Percentiles rank a stretch among this genome's conserved stretches.
phyloP scores from a whole-genome alignment of 2,888 invertebrate genomes.

The Nomada ruficornis region DNA sequence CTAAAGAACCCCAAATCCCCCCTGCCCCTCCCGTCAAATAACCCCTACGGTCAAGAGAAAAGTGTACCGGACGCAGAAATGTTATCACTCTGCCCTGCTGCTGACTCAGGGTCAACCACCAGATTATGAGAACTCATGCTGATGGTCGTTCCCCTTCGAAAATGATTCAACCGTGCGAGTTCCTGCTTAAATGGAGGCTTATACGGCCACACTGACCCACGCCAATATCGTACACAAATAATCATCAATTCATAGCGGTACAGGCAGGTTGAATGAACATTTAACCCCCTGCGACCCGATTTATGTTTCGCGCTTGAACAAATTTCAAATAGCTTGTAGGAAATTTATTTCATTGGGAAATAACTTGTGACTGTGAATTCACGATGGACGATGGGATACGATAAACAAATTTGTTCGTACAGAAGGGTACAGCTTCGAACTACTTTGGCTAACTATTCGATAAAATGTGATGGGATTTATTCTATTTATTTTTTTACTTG shows the following conservation, averaged over 20 bases:
- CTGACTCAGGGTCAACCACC: slow-evolving; percentile 61
- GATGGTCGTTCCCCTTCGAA: slow-evolving; percentile 58
- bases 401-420: too few relatives aligned
- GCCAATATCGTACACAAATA: slow-evolving; percentile 28
- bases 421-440: too few relatives aligned
- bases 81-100: slow-evolving; percentile 34
- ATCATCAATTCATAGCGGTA: slow-evolving; percentile 22
- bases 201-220: neutral
- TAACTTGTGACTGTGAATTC: too few relatives aligned
- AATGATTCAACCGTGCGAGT: slow-evolving; percentile 53
- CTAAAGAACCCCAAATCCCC: neutral
- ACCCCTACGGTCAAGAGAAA: neutral
- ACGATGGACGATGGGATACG: neutral
- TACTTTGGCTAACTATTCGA: too few relatives aligned
- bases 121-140: slow-evolving; percentile 66
- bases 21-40: neutral
- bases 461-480: too few relatives aligned
- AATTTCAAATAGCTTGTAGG: slow-evolving; percentile 14
- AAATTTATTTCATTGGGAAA: slow-evolving; percentile 18
- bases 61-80: slow-evolving; percentile 57
- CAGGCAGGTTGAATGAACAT: slow-evolving; percentile 15
- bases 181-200: slow-evolving; percentile 54
- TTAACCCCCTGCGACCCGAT: slow-evolving; percentile 28
- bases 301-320: neutral
- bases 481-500: too few relatives aligned